These are phyloP conservation scores for Nymphalis urticae DNA, from an alignment of 2,888 invertebrate species.

Conservation along the genomic window DNA sequence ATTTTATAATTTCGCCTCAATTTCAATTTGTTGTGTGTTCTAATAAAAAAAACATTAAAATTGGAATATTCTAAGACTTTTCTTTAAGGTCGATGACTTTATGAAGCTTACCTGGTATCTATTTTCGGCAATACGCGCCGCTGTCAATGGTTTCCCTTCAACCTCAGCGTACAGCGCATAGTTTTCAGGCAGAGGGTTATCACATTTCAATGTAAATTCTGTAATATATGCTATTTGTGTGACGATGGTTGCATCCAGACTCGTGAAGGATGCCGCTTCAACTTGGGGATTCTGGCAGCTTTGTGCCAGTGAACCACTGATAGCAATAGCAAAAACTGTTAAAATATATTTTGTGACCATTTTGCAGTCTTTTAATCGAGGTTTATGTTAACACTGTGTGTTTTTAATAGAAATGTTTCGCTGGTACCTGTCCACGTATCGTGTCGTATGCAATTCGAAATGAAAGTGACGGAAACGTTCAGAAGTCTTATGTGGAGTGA, in stretches of 20 bases:
- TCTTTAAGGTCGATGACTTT: neutral
- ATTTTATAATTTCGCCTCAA: no score
- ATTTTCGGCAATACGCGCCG: conserved; percentile 88
- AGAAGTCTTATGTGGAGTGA: neutral
- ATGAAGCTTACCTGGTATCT: conserved; percentile 89
- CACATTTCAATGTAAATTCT: conserved; percentile 93
- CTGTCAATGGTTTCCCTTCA: conserved; percentile 91
- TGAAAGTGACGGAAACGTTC: conserved; percentile 31
- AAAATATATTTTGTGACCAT: conserved; percentile 72
- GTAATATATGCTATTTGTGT: conserved; percentile 94
- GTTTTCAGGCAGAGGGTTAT: conserved; percentile 82
- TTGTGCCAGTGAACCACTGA: conserved; percentile 55
- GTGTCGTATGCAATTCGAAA: conserved; percentile 30
- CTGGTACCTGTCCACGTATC: conserved; percentile 40
- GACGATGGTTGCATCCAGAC: conserved; percentile 95
- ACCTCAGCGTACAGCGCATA: conserved; percentile 94
- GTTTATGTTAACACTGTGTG: conserved; percentile 41
- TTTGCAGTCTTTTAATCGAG: conserved; percentile 59
- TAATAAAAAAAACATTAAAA: neutral
- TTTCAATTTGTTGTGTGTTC: no score
- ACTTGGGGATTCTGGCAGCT: conserved; percentile 84
- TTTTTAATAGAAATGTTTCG: conserved; percentile 22
- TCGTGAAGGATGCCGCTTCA: conserved; percentile 91
- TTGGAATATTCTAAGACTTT: neutral
- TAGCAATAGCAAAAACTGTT: conserved; percentile 55